Evolutionary conservation across 2,113 vertebrate species (phyloP), one percentile per base, ranked within the genome.

Genomic region (Phocoena phocoena): DNA sequence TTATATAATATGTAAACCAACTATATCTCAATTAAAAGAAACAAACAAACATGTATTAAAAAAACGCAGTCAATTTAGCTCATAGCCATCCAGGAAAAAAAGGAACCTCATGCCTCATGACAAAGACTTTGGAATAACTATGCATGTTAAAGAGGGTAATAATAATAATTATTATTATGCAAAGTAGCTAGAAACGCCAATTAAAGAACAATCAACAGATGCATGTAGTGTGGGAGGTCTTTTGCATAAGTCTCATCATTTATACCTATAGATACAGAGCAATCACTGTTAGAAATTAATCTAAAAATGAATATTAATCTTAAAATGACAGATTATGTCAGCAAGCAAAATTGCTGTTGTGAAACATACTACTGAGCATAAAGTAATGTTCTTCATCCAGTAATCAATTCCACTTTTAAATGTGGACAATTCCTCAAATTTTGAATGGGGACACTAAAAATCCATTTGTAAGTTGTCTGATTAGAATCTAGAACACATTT

Each of bases 151-250:
- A 80, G 13, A 20, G 20, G 18, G 13, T 70, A 71, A 38, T 41
- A 77, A 41, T 65, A 73, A 86, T 83, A 5, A 62, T 77, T 6
- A 71, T 47, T 18, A 73, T 50, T 53, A 90, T 44, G 36, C 26
- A 41, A n/a, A 73, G 26, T 62, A 28, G 41, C 4, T 70, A 88
- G 26, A 76, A 81, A 4, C 36, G 58, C 41, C 92, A 76, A 76
- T 76, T 41, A 93, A 96, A 91, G 25, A 97, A 65, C 23, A 62
- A 70, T 82, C 38, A 95, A 88, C 44, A 88, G 41, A 84, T 81
- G 33, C 58, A 80, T 38, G 14, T 47, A n/a, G 47, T 77, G 8
- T 89, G 47, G 53, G 53, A 47, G 26, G 18, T 13, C 21, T 91
- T 93, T 76, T 86, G 28, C 60, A 38, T 63, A 50, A 94, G 41